Conservation (phyloP, 1,140 invertebrate genomes). For the Solen grandis region DNA sequence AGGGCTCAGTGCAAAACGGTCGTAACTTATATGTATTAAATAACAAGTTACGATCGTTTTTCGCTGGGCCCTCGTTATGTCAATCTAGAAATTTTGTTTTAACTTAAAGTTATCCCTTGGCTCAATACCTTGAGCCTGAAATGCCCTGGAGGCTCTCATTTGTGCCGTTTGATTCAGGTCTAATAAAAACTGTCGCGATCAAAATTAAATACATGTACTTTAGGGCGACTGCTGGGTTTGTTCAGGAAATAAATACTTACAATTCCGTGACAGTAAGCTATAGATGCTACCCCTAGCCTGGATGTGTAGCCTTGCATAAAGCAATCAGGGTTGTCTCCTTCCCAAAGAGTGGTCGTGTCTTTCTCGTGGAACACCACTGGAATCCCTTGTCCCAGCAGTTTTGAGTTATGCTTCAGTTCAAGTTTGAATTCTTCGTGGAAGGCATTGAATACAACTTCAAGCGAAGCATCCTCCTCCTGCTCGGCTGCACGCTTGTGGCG, state of each 20-base stretch:
- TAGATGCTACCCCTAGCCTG: background rate
- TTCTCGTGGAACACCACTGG: background rate
- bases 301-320: background rate
- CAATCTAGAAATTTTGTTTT: too few relatives aligned
- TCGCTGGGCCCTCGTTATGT: too few relatives aligned
- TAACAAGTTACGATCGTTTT: too few relatives aligned
- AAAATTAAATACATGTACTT: too few relatives aligned
- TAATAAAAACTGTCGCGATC: too few relatives aligned
- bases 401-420: background rate
- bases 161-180: too few relatives aligned
- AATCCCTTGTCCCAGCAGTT: background rate
- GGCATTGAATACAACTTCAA: background rate
- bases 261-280: background rate
- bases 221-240: too few relatives aligned
- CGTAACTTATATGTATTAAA: too few relatives aligned
- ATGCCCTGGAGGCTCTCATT: too few relatives aligned
- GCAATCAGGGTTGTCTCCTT: background rate
- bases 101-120: too few relatives aligned
- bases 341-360: background rate
- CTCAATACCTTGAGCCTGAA: too few relatives aligned
- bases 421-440: background rate
- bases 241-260: background rate
- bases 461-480: background rate
- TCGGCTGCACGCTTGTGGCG: background rate
- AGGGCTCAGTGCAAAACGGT: too few relatives aligned